phyloP scores from a whole-genome alignment of 2,888 invertebrate genomes.

The Myathropa florea region DNA sequence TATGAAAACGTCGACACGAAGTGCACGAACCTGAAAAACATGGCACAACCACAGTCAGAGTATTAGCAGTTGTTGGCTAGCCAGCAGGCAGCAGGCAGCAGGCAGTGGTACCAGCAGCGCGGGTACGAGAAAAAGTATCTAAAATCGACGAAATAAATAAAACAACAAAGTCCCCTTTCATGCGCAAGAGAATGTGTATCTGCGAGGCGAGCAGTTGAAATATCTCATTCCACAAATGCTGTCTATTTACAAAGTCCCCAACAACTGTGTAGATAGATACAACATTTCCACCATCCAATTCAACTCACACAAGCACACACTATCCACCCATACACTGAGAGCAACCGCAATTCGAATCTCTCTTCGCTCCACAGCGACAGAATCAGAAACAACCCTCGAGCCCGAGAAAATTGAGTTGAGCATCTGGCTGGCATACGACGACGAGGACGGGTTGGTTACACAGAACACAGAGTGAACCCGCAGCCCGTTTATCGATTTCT shows the following conservation, averaged over 20 bases:
- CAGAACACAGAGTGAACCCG: constrained; percentile 8
- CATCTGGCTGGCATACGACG: constrained; percentile 8
- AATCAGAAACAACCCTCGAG: constrained; percentile 42
- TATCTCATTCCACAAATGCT: constrained; percentile 39
- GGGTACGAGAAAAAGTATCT: constrained; percentile 18
- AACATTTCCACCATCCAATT: neutral
- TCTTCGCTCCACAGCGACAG: neutral
- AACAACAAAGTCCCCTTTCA: constrained; percentile 37
- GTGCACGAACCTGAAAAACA: constrained; percentile 32
- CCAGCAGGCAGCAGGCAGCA: constrained; percentile 6
- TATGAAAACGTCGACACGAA: constrained; percentile 31
- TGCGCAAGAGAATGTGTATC: constrained; percentile 39
- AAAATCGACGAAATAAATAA: constrained; percentile 12
- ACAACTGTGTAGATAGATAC: neutral
- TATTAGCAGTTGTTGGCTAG: constrained; percentile 1
- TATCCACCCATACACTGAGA: constrained; percentile 20
- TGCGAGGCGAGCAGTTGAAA: constrained; percentile 19
- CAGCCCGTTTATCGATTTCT: constrained; percentile 50
- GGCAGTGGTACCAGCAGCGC: neutral
- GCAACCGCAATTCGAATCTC: neutral
- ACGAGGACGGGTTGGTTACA: too few relatives aligned
- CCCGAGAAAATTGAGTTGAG: constrained; percentile 26
- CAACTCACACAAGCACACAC: neutral
- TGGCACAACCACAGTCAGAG: constrained; percentile 9
- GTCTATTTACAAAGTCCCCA: constrained; percentile 44